Evolutionary conservation across 2,113 vertebrate species (phyloP).

Genomic region (Tachuris rubrigastra): DNA sequence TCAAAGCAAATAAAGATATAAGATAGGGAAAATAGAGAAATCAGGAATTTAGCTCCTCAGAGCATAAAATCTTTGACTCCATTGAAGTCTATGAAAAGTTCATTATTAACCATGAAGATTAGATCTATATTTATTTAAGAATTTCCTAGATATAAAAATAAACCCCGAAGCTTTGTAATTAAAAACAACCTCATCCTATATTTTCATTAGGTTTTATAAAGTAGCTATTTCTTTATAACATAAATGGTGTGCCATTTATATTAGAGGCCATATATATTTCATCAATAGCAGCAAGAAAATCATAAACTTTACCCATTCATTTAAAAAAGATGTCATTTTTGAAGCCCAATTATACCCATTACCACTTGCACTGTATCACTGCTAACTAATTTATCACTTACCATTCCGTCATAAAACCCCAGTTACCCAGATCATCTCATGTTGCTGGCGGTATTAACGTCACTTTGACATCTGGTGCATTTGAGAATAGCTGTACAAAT

Average conservation of each 20-base stretch:
- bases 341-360: slow-evolving; percentile 7
- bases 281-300: not conserved
- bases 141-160: not conserved
- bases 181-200: not conserved
- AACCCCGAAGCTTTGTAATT: not conserved
- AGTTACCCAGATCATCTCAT: not conserved
- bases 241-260: not conserved
- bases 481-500: not conserved
- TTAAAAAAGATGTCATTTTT: not conserved
- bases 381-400: not conserved
- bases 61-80: not conserved
- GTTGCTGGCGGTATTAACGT: not conserved
- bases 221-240: not conserved
- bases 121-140: not conserved
- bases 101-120: not conserved
- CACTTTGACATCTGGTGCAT: slow-evolving; percentile 3
- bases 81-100: not conserved
- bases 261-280: not conserved
- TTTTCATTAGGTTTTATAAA: not conserved
- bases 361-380: not conserved
- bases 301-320: not conserved
- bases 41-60: not conserved
- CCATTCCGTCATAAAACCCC: not conserved
- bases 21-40: not conserved
- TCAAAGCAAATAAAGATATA: not conserved